Evolutionary conservation across 2,888 invertebrate species (phyloP).

Genomic region (Dinocampus coccinellae): DNA sequence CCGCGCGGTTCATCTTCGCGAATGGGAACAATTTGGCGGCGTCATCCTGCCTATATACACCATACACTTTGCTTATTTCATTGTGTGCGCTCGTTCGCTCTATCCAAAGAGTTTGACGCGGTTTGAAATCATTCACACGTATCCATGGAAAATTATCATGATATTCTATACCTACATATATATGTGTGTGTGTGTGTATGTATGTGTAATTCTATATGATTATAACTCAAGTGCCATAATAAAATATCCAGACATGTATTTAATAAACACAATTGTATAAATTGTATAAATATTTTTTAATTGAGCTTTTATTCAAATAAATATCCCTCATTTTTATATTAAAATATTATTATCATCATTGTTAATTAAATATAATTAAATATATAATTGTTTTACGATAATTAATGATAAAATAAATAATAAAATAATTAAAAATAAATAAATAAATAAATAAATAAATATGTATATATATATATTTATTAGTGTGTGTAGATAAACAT

Average conservation of each 20-base stretch:
- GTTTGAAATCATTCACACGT: slow-evolving; percentile 4
- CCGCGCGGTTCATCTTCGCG: slow-evolving; percentile 57
- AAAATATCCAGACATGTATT: too few species aligned
- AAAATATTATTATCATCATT: too few species aligned
- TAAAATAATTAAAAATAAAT: too few species aligned
- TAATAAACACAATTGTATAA: neutral
- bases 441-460: too few species aligned
- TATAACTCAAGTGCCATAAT: neutral
- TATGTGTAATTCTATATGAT: too few species aligned
- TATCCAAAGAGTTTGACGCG: too few species aligned
- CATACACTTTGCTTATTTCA: slow-evolving; percentile 1
- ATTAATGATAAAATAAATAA: too few species aligned
- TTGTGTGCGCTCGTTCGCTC: slow-evolving; percentile 7
- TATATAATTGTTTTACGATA: too few species aligned
- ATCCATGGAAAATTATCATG: neutral
- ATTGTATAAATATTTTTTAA: neutral
- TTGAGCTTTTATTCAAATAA: neutral
- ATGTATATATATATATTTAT: too few species aligned
- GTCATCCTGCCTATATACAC: slow-evolving; percentile 47
- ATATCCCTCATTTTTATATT: neutral
- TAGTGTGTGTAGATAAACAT: too few species aligned
- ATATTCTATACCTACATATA: too few species aligned
- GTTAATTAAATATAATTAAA: neutral
- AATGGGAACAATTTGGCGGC: slow-evolving; percentile 62
- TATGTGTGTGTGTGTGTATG: too few species aligned